Evolutionary conservation across 1,140 invertebrate genomes (phyloP), one percentile per base, ranked within the genome.

Genomic region (Brevipalpus yothersi): DNA sequence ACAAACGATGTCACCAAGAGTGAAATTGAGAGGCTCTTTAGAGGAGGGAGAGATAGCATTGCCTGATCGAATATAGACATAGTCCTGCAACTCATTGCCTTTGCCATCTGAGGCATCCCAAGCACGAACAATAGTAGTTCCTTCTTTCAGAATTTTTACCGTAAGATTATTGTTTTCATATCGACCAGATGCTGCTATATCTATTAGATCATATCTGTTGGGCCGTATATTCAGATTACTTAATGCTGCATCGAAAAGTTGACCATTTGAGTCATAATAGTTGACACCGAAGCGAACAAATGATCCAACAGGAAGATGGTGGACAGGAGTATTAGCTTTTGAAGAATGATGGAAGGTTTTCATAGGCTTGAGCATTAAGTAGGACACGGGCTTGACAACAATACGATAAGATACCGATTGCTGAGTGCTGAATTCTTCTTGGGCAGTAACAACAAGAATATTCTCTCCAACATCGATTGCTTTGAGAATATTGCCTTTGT

Each of bases 221-320:
- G 43, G 43, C n/a, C 43, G 10, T n/a, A 45, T n/a, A 11, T n/a
- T 45, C 10, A 45, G 10, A 21, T 53, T 53, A n/a, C 9, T 21
- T 11, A 12, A 9, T n/a, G 58, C 56, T 10, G 60, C 21, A 45
- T 58, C 45, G 58, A 58, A 61, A 39, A 15, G 41, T 23, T 57
- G 2, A 10, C 60, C 60, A 17, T 39, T 19, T 15, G 49, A 21
- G 39, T 61, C 58, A 47, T 39, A 41, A 56, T 17, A 61, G 4
- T 51, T 31, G 2, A 61, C 39, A 2, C 41, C 40, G 9, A 58
- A 41, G 9, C 41, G 10, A 3, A 59, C 15, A n/a, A 51, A 47
- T 11, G 51, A 59, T 43, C 60, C 60, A 41, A 61, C 54, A 12
- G 60, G 60, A 43, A 61, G 21, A 11, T 40, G 40, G 47, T 58